These are phyloP conservation scores for Isoperla grammatica DNA, from an alignment of 2,888 invertebrate species.

Conservation along the genomic window DNA sequence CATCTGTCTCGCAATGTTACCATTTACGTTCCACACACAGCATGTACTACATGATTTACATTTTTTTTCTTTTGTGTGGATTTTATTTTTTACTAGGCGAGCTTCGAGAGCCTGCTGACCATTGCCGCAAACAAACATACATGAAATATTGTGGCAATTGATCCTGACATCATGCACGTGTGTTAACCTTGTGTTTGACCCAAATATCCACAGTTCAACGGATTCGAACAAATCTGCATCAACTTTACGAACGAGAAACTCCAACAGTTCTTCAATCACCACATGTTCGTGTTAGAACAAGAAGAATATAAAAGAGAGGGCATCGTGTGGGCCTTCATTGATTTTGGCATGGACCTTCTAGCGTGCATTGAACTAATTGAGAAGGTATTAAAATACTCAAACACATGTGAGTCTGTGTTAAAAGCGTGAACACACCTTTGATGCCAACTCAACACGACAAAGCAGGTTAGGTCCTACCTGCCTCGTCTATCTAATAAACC, in stretches of 20 bases:
- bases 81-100: too few species aligned
- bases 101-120: too few species aligned
- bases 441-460: too few species aligned
- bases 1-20: too few species aligned
- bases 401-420: background rate
- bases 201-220: constrained; percentile 65
- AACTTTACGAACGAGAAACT: constrained; percentile 95
- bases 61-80: background rate
- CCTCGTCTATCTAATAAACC: background rate
- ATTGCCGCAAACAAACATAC: too few species aligned
- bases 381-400: constrained; percentile 58
- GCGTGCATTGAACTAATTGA: constrained; percentile 85
- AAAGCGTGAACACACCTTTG: too few species aligned
- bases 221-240: constrained; percentile 94
- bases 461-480: background rate
- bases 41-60: too few species aligned
- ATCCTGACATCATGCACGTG: too few species aligned
- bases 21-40: too few species aligned
- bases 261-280: constrained; percentile 94
- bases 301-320: constrained; percentile 92
- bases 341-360: constrained; percentile 93
- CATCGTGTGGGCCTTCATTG: constrained; percentile 88
- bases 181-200: too few species aligned
- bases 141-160: too few species aligned
- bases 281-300: constrained; percentile 94